Percentiles rank a stretch among this genome's conserved stretches.
Conservation (phyloP, 2,113 vertebrate species). For the Machaerirhynchus nigripectus region DNA sequence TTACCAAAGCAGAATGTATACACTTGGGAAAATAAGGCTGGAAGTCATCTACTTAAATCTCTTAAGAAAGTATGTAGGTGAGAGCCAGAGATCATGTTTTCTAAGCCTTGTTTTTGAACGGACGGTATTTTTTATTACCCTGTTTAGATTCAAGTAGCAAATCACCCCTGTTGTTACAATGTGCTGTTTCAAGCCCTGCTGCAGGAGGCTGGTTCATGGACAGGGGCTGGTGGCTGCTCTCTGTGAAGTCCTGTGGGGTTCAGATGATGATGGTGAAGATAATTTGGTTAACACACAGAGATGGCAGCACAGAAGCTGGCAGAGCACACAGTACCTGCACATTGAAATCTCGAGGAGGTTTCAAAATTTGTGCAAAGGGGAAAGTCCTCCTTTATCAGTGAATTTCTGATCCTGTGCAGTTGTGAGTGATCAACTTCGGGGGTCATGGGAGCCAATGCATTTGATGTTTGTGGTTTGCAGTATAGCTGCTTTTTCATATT, state of each 20-base stretch:
- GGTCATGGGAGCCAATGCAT: neutral
- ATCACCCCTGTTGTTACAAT: neutral
- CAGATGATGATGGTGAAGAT: neutral
- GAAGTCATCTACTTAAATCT: neutral
- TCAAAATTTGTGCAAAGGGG: neutral
- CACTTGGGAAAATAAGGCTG: neutral
- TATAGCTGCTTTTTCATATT: neutral
- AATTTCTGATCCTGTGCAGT: neutral
- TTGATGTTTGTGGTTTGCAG: neutral
- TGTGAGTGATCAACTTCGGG: neutral
- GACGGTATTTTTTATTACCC: neutral
- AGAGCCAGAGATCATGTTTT: neutral
- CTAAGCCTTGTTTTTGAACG: neutral
- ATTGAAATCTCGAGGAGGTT: rapidly evolving
- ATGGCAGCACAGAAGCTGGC: neutral
- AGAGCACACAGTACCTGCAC: neutral
- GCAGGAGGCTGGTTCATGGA: neutral
- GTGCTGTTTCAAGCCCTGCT: neutral
- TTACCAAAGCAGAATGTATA: neutral
- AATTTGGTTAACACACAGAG: neutral
- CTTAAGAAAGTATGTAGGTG: neutral
- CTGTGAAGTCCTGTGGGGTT: neutral
- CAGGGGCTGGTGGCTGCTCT: rapidly evolving
- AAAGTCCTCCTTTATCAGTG: neutral
- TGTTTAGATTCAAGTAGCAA: neutral